A percentile compares a stretch with the other conserved stretches of the same genome.
Conservation (phyloP, 1,140 invertebrate species). For the Papilio polyxenes region DNA sequence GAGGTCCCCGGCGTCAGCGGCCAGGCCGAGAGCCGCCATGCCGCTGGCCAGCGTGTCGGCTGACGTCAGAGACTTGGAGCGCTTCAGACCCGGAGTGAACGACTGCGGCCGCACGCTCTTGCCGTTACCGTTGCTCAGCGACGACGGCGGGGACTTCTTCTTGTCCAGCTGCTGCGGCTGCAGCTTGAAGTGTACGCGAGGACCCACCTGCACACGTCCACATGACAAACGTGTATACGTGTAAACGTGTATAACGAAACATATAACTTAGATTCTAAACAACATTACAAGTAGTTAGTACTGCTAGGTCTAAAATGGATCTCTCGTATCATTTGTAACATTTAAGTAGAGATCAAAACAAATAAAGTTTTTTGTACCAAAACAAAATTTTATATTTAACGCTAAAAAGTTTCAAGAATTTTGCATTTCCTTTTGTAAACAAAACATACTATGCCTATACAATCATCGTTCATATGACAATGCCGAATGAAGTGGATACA, state of each 20-base stretch:
- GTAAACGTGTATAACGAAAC: no score
- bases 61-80: constrained; percentile 90
- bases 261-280: no score
- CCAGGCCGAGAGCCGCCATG: constrained; percentile 82
- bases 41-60: constrained; percentile 85
- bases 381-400: background rate
- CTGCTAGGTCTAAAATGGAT: no score
- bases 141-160: constrained; percentile 75
- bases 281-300: no score
- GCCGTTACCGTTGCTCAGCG: constrained; percentile 69
- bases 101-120: constrained; percentile 69
- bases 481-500: background rate
- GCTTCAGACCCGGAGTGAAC: constrained; percentile 83
- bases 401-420: background rate
- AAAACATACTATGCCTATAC: background rate
- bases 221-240: background rate
- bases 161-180: constrained; percentile 74
- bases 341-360: background rate
- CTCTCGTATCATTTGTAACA: background rate
- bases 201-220: constrained; percentile 60
- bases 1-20: constrained; percentile 86
- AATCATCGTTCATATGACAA: background rate
- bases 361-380: background rate
- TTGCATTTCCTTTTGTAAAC: background rate
- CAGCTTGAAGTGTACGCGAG: constrained; percentile 82